phyloP scores from a whole-genome alignment of 2,797 vertebrate species.

The Protonibea diacanthus region DNA sequence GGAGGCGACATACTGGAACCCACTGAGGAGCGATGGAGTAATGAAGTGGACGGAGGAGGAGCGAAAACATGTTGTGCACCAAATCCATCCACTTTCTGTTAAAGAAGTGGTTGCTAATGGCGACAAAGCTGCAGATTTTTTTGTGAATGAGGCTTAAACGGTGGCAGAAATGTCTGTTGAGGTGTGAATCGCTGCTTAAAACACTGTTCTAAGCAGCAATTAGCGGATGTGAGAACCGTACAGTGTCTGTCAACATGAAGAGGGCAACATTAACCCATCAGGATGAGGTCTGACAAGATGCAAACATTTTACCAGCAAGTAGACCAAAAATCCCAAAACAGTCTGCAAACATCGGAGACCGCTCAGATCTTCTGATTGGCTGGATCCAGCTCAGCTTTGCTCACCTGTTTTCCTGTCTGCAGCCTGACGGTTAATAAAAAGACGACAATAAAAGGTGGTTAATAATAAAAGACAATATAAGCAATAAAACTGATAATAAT shows the following conservation, averaged over 20 bases:
- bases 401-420: too few relatives aligned
- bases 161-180: too few relatives aligned
- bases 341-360: background rate
- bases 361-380: too few relatives aligned
- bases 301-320: background rate
- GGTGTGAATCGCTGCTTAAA: too few relatives aligned
- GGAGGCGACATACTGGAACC: background rate
- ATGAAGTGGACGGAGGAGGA: background rate
- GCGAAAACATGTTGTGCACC: background rate
- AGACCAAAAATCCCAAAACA: background rate
- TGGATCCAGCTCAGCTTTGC: too few relatives aligned
- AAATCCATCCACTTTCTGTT: background rate
- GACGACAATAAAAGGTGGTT: too few relatives aligned
- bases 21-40: background rate
- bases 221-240: background rate
- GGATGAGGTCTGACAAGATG: background rate
- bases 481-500: too few relatives aligned
- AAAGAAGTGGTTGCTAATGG: background rate
- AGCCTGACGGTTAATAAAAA: too few relatives aligned
- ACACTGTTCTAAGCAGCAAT: background rate
- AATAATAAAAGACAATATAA: too few relatives aligned
- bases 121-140: too few relatives aligned
- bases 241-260: background rate
- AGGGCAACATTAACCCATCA: background rate
- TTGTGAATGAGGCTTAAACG: too few relatives aligned